Conservation (phyloP, 2,113 vertebrate species). For the Campylomormyrus tamandua region DNA sequence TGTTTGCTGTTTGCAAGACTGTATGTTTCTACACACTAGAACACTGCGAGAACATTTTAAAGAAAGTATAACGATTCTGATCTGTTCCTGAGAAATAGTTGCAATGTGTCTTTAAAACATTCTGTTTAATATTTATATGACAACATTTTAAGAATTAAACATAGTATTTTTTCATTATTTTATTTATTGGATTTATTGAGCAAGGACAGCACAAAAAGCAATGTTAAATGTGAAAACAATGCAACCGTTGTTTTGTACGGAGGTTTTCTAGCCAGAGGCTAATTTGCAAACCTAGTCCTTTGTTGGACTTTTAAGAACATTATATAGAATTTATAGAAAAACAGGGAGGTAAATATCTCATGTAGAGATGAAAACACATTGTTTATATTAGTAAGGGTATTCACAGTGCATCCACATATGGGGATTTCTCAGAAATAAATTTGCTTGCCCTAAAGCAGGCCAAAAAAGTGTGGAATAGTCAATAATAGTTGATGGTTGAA, state of each 20-base stretch:
- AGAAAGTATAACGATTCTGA: neutral
- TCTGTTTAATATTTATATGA: neutral
- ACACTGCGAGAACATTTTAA: neutral
- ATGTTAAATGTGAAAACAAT: no score
- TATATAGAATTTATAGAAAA: neutral
- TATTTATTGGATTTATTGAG: no score
- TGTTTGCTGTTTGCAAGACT: neutral
- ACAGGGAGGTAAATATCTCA: neutral
- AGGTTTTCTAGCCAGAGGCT: no score
- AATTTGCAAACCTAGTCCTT: no score
- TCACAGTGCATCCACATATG: neutral
- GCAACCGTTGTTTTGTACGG: no score
- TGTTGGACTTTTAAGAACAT: neutral
- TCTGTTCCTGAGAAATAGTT: neutral
- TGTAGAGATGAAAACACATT: neutral
- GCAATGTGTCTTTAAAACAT: neutral
- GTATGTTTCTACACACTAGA: neutral
- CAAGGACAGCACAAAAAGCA: no score
- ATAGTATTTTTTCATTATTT: neutral
- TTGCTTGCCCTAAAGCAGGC: neutral
- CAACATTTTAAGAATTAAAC: neutral
- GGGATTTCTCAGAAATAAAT: neutral
- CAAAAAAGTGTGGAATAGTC: neutral
- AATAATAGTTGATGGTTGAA: neutral
- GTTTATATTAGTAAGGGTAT: neutral